phyloP scores from a whole-genome alignment of 2,113 vertebrate species.

The Furnarius figulus region DNA sequence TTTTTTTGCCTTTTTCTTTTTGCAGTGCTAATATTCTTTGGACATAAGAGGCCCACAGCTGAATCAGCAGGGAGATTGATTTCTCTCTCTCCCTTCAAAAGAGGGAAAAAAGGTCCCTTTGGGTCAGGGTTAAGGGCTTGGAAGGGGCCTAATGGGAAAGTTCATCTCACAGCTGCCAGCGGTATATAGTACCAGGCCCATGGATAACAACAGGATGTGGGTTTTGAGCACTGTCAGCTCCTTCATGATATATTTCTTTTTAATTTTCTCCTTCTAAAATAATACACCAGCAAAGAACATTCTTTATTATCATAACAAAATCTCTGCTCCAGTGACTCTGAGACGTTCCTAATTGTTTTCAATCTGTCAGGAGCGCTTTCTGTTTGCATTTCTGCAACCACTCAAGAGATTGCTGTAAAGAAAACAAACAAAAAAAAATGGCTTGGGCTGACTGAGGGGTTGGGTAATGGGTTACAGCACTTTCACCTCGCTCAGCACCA shows the following conservation, averaged over 20 bases:
- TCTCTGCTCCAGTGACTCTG: slow-evolving; percentile 59
- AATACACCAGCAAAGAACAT: slow-evolving; percentile 67
- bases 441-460: not conserved
- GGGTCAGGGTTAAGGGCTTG: slow-evolving; percentile 57
- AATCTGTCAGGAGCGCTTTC: slow-evolving; percentile 49
- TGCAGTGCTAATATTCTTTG: slow-evolving; percentile 56
- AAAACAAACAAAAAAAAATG: slow-evolving; percentile 49
- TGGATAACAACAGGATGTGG: slow-evolving; percentile 80
- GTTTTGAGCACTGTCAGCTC: slow-evolving; percentile 70
- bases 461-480: slow-evolving; percentile 42
- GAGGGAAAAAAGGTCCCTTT: slow-evolving; percentile 50
- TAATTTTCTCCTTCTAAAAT: slow-evolving; percentile 72
- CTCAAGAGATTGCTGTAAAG: slow-evolving; percentile 61
- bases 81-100: slow-evolving; percentile 53
- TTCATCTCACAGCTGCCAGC: slow-evolving; percentile 63
- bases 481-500: not conserved
- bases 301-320: slow-evolving; percentile 70
- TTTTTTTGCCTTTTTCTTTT: not conserved
- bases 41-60: slow-evolving; percentile 32
- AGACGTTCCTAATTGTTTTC: slow-evolving; percentile 68
- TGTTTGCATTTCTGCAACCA: slow-evolving; percentile 63
- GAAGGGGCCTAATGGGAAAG: slow-evolving; percentile 52
- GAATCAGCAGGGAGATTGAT: slow-evolving; percentile 42
- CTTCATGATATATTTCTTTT: slow-evolving; percentile 70
- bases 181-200: slow-evolving; percentile 36